Evolutionary conservation across 2,888 invertebrate genomes (phyloP).

Genomic region (Steinernema carpocapsae): DNA sequence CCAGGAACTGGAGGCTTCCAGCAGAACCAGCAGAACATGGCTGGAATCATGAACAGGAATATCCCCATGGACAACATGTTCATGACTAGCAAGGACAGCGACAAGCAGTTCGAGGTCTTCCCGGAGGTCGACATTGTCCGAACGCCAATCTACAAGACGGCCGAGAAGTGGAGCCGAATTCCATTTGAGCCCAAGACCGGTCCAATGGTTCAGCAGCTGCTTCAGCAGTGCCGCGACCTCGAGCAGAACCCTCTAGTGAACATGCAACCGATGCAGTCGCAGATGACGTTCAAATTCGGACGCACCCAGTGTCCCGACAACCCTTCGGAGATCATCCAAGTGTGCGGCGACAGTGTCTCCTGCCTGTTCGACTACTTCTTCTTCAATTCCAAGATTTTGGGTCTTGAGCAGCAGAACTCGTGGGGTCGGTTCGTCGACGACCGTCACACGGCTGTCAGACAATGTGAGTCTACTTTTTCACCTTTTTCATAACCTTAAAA

Average conservation of each 20-base stretch:
- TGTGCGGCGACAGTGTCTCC: conserved; percentile 54
- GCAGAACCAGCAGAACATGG: conserved; percentile 36
- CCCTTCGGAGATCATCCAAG: conserved; percentile 56
- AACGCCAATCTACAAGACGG: conserved; percentile 61
- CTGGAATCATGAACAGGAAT: conserved; percentile 46
- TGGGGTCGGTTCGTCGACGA: conserved; percentile 58
- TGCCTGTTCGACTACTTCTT: conserved; percentile 57
- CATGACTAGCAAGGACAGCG: conserved; percentile 61
- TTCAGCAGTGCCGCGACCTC: conserved; percentile 62
- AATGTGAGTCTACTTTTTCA: conserved; percentile 10
- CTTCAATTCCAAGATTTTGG: conserved; percentile 64
- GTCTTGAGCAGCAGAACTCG: conserved; percentile 58
- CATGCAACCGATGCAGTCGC: conserved; percentile 60
- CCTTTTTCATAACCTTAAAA: neutral
- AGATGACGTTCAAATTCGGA: conserved; percentile 57
- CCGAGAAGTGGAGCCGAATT: conserved; percentile 51
- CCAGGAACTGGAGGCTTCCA: conserved; percentile 49
- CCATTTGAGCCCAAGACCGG: conserved; percentile 61
- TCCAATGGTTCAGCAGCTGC: conserved; percentile 57
- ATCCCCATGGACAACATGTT: conserved; percentile 68
- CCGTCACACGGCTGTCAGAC: conserved; percentile 27
- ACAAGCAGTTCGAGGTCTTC: conserved; percentile 67
- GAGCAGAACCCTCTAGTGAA: conserved; percentile 57
- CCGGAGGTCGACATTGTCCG: conserved; percentile 66
- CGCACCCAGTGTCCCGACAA: conserved; percentile 65